Evolutionary conservation across 1,140 invertebrate genomes (phyloP), one percentile per base, ranked within the genome.

Genomic region (Drosophila cardini): DNA sequence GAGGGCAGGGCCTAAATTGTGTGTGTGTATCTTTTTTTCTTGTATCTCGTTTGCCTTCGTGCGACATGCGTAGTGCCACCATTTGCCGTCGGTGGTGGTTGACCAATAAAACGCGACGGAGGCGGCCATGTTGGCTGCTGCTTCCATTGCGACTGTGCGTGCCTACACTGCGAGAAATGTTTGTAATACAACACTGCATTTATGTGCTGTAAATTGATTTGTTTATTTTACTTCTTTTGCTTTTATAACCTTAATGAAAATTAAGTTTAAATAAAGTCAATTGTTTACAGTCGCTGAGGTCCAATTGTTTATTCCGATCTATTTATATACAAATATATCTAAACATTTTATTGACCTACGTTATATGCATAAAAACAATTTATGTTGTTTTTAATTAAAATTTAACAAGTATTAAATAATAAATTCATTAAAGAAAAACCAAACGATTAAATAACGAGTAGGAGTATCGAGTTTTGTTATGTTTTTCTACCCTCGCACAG

Each of bases 31-130:
- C 53, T 55, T 34, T 38, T 48, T 50, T 46, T 11, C 21, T 26
- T 26, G 21, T 26, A 5, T 5, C 2, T 2, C 21, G 21, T 26
- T 26, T 2, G 21, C 4, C 21, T 26, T 26, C 45, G 38, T 15
- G 48, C 65, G 84, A 80, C 83, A 87, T 87, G 83, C 83, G 83
- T 87, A 89, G 21, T 56, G 62, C 53, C 30, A 42, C 61, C 43
- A 57, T 62, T 32, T 21, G 71, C 55, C 67, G 52, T 57, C 61
- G 77, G 67, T 53, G 64, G 72, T 72, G 72, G 67, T 71, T 74
- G 67, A 65, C 72, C 78, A 81, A 78, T 69, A 26, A 26, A 26
- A 26, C 21, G 75, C 80, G 67, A 74, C 78, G 32, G 48, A 34
- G 81, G 73, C 77, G 61, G 82, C 82, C 82, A 87, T 87, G 55